Conservation (phyloP, 2,888 invertebrate genomes). For the Platerodrilus igneus region DNA sequence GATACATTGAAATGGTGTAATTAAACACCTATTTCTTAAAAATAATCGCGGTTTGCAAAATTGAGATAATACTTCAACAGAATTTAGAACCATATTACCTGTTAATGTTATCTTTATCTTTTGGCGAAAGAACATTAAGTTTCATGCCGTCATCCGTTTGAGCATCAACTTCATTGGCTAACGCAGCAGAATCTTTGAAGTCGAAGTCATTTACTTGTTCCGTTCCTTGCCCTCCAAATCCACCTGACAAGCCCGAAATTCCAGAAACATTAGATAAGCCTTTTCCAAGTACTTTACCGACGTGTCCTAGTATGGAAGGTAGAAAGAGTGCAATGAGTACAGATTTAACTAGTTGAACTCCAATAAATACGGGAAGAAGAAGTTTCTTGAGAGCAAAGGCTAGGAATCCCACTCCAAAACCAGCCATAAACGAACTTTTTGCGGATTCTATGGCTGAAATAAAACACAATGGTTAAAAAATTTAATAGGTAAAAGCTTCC, state of each 20-base stretch:
- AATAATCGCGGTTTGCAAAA: too few species aligned
- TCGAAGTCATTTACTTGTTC: conserved; percentile 63
- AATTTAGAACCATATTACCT: too few species aligned
- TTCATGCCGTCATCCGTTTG: too few species aligned
- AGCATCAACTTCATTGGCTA: conserved; percentile 44
- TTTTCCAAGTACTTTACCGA: conserved; percentile 80
- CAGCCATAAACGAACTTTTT: conserved; percentile 60
- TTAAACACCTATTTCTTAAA: too few species aligned
- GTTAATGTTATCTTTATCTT: too few species aligned
- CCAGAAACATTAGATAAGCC: conserved; percentile 61
- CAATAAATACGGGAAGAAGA: conserved; percentile 75
- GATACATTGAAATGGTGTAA: too few species aligned
- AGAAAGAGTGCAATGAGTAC: conserved; percentile 78
- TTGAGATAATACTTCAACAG: too few species aligned
- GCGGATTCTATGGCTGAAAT: conserved; percentile 38
- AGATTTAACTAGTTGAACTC: conserved; percentile 77
- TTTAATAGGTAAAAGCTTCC: too few species aligned
- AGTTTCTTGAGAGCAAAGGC: conserved; percentile 79
- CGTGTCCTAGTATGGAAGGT: conserved; percentile 76
- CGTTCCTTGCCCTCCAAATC: conserved; percentile 31
- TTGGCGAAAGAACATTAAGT: too few species aligned
- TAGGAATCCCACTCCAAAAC: conserved; percentile 64
- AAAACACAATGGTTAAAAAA: too few species aligned
- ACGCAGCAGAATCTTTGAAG: conserved; percentile 64
- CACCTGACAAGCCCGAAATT: conserved; percentile 49